Conservation (phyloP, 2,888 invertebrate species). For the Adelphocoris suturalis region DNA sequence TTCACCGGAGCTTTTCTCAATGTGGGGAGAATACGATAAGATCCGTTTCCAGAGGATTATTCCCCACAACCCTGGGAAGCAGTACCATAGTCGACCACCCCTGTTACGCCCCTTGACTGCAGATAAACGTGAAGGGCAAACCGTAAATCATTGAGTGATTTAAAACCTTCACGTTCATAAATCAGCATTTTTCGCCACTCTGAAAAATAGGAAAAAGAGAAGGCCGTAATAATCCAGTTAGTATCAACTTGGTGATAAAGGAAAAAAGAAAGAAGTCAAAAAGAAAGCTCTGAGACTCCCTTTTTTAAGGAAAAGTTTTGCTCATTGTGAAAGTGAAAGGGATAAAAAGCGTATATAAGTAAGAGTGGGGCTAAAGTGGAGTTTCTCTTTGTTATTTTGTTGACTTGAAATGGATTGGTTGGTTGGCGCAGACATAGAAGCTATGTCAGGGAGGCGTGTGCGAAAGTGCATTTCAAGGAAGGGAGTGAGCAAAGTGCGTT, state of each 20-base stretch:
- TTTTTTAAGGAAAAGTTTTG: slow-evolving; percentile 21
- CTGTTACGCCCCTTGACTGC: slow-evolving; percentile 63
- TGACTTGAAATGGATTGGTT: slow-evolving; percentile 51
- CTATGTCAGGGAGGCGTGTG: background rate
- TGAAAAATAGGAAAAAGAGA: background rate
- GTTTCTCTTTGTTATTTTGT: slow-evolving; percentile 44
- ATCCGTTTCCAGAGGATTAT: background rate
- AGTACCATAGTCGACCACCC: slow-evolving; percentile 34
- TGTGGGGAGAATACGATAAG: slow-evolving; percentile 46
- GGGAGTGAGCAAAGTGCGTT: background rate
- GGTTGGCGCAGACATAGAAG: background rate
- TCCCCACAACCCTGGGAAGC: background rate
- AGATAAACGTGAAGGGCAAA: slow-evolving; percentile 58
- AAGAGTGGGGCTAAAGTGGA: slow-evolving; percentile 33
- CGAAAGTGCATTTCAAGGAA: slow-evolving; percentile 5
- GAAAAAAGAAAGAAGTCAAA: background rate
- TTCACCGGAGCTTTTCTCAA: slow-evolving; percentile 4
- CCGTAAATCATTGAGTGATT: slow-evolving; percentile 70
- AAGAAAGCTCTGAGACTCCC: background rate
- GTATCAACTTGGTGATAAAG: slow-evolving; percentile 34
- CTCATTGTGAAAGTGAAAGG: slow-evolving; percentile 47
- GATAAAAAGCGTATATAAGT: slow-evolving; percentile 12
- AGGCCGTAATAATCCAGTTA: slow-evolving; percentile 44
- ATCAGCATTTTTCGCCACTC: slow-evolving; percentile 69
- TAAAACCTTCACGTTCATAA: slow-evolving; percentile 67